Conservation (phyloP, 2,113 vertebrate species). For the Cryptomyrus ogoouensis region DNA sequence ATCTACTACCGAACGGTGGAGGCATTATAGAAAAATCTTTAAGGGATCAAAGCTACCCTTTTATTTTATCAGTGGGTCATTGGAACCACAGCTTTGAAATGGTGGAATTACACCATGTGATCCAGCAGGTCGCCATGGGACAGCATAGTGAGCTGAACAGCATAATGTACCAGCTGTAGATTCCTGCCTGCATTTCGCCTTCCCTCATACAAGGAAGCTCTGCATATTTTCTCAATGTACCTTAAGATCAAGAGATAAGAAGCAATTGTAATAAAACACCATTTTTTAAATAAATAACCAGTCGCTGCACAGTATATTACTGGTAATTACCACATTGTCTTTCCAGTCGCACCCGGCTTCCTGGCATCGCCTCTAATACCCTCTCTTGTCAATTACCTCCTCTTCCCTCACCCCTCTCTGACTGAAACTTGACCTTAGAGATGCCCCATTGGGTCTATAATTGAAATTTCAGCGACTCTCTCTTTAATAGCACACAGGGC, state of each 20-base stretch:
- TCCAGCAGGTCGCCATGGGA: not conserved
- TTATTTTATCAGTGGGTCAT: not conserved
- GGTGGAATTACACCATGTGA: not conserved
- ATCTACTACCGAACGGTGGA: not conserved
- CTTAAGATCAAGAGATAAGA: not conserved
- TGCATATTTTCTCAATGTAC: not conserved
- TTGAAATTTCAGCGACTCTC: slow-evolving; percentile 1
- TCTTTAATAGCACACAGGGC: not conserved
- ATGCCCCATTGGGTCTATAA: not conserved
- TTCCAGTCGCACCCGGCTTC: not conserved
- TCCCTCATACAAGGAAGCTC: not conserved
- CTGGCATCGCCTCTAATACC: not conserved
- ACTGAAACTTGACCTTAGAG: slow-evolving; percentile 7
- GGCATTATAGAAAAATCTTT: not conserved
- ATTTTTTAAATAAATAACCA: not conserved
- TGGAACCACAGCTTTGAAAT: not conserved
- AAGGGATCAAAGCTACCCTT: not conserved
- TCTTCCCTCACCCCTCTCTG: not conserved
- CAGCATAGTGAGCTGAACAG: not conserved
- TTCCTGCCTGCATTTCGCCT: not conserved
- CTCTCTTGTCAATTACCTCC: not conserved
- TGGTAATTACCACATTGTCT: not conserved
- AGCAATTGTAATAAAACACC: not conserved
- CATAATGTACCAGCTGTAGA: not conserved
- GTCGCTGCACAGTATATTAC: not conserved